Conservation (phyloP, 2,113 vertebrate species). For the Ovibos moschatus region DNA sequence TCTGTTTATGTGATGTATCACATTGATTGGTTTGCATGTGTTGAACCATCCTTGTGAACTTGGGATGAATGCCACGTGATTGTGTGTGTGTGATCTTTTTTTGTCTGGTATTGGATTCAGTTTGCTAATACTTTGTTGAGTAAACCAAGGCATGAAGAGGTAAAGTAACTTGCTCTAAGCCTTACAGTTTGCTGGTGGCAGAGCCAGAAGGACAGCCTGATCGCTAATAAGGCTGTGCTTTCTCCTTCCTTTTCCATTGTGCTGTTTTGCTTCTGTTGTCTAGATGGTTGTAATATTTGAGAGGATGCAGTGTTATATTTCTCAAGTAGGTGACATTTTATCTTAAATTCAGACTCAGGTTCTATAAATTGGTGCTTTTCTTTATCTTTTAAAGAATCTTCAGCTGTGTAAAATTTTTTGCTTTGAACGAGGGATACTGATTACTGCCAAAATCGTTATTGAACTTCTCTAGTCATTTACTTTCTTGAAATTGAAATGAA, state of each 20-base stretch:
- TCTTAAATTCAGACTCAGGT: constrained; percentile 15
- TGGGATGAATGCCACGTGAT: background rate
- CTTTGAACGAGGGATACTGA: background rate
- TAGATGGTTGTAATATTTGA: background rate
- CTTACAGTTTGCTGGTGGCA: background rate
- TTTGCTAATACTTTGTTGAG: background rate
- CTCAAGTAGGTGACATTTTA: constrained; percentile 25
- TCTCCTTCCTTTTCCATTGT: background rate
- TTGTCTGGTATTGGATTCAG: background rate
- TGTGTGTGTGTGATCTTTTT: background rate
- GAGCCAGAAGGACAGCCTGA: background rate
- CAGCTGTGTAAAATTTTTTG: constrained; percentile 41
- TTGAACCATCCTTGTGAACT: background rate
- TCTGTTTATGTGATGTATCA: background rate
- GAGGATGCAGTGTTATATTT: background rate
- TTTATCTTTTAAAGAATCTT: constrained; percentile 38
- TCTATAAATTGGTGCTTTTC: constrained; percentile 40
- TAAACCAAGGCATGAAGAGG: background rate
- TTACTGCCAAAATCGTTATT: constrained; percentile 52
- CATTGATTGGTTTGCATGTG: background rate
- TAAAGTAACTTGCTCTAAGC: background rate
- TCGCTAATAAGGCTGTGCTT: background rate
- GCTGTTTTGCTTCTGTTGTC: background rate
- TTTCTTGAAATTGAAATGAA: constrained; percentile 68
- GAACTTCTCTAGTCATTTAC: constrained; percentile 62